Percentiles rank a stretch among this genome's conserved stretches.
These are phyloP conservation scores for Holotrichia oblita DNA, from an alignment of 1,140 invertebrate genomes.

Conservation along the genomic window DNA sequence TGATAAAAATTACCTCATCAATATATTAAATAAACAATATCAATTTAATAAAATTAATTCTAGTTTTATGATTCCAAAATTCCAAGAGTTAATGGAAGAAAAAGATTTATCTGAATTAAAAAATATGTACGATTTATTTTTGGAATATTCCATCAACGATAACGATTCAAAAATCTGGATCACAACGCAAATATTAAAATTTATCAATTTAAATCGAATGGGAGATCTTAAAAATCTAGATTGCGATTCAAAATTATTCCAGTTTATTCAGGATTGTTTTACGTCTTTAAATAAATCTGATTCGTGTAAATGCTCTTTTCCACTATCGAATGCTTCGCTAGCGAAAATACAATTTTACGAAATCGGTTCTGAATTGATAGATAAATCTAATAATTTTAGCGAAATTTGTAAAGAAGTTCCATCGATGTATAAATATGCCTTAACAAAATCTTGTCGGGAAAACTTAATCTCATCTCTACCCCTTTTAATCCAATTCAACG, in stretches of 20 bases:
- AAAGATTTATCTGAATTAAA: slow-evolving; percentile 16
- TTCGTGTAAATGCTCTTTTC: slow-evolving; percentile 55
- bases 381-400: slow-evolving; percentile 43
- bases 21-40: slow-evolving; percentile 49
- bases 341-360: slow-evolving; percentile 49
- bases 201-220: slow-evolving; percentile 40
- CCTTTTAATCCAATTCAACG: slow-evolving; percentile 55
- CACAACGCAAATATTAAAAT: slow-evolving; percentile 52
- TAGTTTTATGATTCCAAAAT: slow-evolving; percentile 44
- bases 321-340: slow-evolving; percentile 52
- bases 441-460: slow-evolving; percentile 44
- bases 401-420: slow-evolving; percentile 51
- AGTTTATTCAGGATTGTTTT: slow-evolving; percentile 51
- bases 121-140: slow-evolving; percentile 22
- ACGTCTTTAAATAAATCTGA: slow-evolving; percentile 46
- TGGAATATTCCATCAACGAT: slow-evolving; percentile 47
- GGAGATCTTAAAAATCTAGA: slow-evolving; percentile 45
- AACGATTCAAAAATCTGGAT: slow-evolving; percentile 49
- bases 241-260: slow-evolving; percentile 42
- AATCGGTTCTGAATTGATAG: slow-evolving; percentile 48
- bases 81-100: slow-evolving; percentile 36
- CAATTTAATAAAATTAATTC: slow-evolving; percentile 46
- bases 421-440: slow-evolving; percentile 50
- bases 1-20: slow-evolving; percentile 26
- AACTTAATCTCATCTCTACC: slow-evolving; percentile 47